These are phyloP conservation scores for Argyresthia albistria DNA, from an alignment of 2,888 invertebrate species.

Conservation along the genomic window DNA sequence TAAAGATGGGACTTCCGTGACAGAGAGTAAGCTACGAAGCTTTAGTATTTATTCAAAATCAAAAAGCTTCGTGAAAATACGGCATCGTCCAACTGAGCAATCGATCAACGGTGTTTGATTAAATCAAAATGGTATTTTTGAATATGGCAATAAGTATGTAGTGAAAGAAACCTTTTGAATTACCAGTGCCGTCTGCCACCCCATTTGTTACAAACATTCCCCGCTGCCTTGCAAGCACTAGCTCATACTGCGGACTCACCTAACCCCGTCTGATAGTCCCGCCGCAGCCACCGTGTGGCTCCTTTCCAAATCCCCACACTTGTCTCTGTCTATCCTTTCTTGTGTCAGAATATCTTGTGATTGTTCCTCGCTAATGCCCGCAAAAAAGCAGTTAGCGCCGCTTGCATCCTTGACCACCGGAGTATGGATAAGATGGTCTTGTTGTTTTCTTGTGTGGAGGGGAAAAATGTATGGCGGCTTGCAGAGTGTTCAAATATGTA, in stretches of 20 bases:
- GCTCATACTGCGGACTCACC: background rate
- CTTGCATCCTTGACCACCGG: background rate
- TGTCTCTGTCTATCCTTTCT: constrained; percentile 17
- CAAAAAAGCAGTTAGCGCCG: background rate
- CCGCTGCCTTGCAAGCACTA: background rate
- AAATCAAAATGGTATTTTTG: background rate
- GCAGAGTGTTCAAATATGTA: too few relatives aligned
- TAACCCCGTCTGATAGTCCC: constrained; percentile 4
- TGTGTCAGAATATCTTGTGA: constrained; percentile 3
- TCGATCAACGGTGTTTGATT: background rate
- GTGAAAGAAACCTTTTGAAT: too few relatives aligned
- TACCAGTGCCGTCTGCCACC: background rate
- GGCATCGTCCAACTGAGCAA: too few relatives aligned
- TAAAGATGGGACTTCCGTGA: background rate
- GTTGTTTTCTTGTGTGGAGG: too few relatives aligned
- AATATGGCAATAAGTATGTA: background rate
- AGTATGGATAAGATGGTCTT: too few relatives aligned
- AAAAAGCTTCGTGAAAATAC: too few relatives aligned
- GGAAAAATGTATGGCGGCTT: too few relatives aligned
- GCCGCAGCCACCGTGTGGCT: constrained; percentile 18
- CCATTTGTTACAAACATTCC: background rate
- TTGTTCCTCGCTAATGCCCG: background rate
- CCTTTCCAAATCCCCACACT: constrained; percentile 23
- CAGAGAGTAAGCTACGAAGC: background rate
- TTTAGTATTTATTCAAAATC: too few relatives aligned